These are phyloP conservation scores for Tanypteryx hageni DNA, from an alignment of 2,888 invertebrate species.

Conservation along the genomic window DNA sequence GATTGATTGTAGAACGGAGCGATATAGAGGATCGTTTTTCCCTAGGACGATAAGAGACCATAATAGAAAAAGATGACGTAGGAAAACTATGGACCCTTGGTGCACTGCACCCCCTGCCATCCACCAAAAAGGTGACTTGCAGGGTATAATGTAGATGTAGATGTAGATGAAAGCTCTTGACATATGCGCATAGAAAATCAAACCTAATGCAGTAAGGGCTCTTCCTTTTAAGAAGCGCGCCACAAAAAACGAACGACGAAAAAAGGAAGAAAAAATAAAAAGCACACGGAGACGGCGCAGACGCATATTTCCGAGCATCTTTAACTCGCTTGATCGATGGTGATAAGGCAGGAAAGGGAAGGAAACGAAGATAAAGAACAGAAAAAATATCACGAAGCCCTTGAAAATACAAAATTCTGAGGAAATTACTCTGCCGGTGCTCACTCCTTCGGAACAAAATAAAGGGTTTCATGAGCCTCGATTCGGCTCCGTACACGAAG, in stretches of 20 bases:
- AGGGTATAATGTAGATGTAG: too few species aligned
- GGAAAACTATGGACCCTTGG: too few species aligned
- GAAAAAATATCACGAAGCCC: background rate
- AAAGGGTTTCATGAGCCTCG: conserved; percentile 6
- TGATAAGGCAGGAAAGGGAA: background rate
- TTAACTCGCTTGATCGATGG: conserved; percentile 9
- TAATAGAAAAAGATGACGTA: too few species aligned
- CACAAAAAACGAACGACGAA: background rate
- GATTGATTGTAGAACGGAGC: too few species aligned
- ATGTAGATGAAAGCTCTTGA: too few species aligned
- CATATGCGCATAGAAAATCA: too few species aligned
- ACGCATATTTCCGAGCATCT: conserved; percentile 4
- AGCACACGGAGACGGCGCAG: background rate
- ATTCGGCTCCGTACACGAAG: conserved; percentile 9
- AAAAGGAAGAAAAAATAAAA: background rate
- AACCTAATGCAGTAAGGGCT: too few species aligned
- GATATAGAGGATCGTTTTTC: too few species aligned
- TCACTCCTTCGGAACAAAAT: conserved; percentile 6
- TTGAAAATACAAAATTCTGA: conserved; percentile 28
- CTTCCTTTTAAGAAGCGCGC: too few species aligned
- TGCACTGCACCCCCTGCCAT: too few species aligned
- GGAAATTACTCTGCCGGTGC: conserved; percentile 13
- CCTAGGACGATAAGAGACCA: too few species aligned
- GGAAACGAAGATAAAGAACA: background rate
- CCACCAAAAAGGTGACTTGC: too few species aligned